phyloP scores from a whole-genome alignment of 2,797 vertebrate genomes.

The Luscinia megarhynchos region DNA sequence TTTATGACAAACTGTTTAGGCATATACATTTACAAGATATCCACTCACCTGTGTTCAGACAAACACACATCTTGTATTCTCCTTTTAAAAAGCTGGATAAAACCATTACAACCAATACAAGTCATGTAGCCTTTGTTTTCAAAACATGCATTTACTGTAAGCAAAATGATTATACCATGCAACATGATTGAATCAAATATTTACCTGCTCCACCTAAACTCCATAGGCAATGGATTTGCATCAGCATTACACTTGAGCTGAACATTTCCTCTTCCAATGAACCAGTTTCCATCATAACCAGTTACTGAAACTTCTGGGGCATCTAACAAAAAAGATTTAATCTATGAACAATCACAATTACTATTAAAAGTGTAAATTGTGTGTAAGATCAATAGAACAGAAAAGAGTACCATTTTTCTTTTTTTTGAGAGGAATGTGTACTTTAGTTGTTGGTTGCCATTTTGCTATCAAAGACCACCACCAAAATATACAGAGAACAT shows the following conservation, averaged over 20 bases:
- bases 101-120: not conserved
- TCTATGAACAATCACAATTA: not conserved
- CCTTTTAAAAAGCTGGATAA: not conserved
- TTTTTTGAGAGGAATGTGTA: not conserved
- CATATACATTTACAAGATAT: not conserved
- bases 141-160: not conserved
- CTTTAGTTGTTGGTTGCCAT: not conserved
- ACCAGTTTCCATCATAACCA: slow-evolving; percentile 89
- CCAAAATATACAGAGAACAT: not conserved
- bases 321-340: slow-evolving; percentile 80
- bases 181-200: not conserved
- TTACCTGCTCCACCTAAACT: slow-evolving; percentile 92
- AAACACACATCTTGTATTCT: not conserved
- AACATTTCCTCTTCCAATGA: slow-evolving; percentile 89
- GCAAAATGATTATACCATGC: not conserved
- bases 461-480: not conserved
- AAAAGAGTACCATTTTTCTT: not conserved
- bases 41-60: not conserved
- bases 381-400: not conserved
- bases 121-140: not conserved
- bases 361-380: not conserved
- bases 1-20: not conserved
- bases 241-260: slow-evolving; percentile 90
- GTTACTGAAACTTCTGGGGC: slow-evolving; percentile 88
- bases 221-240: slow-evolving; percentile 90